phyloP scores from a whole-genome alignment of 2,797 vertebrate species.

The Rhynchotus rufescens region DNA sequence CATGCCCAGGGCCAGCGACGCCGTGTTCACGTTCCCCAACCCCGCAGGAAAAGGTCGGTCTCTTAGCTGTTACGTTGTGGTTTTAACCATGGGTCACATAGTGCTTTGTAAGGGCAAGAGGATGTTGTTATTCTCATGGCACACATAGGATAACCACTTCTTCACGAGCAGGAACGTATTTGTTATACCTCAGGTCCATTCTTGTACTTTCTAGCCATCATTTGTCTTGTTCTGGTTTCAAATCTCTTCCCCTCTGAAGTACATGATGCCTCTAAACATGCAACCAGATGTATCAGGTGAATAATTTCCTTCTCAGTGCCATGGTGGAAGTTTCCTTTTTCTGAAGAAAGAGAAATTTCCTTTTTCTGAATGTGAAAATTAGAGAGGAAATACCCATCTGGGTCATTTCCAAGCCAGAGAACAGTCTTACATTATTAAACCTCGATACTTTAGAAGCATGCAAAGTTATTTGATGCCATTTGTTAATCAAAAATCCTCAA shows the following conservation, averaged over 20 bases:
- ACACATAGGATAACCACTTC: neutral
- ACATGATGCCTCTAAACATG: neutral
- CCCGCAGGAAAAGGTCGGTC: conserved; percentile 85
- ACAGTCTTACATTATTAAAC: neutral
- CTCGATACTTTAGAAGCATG: conserved; percentile 3
- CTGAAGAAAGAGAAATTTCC: neutral
- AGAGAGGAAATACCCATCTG: conserved; percentile 30
- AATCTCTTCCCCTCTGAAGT: neutral
- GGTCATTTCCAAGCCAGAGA: conserved; percentile 25
- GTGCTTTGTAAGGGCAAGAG: neutral
- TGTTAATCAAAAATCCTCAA: neutral
- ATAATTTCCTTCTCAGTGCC: neutral
- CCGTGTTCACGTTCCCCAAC: conserved; percentile 87
- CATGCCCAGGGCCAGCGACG: conserved; percentile 86
- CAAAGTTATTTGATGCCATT: neutral
- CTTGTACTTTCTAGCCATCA: neutral
- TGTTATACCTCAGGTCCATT: neutral
- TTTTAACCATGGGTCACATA: neutral
- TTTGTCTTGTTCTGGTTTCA: conserved; percentile 18
- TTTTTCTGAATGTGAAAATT: conserved; percentile 9
- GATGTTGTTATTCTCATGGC: neutral
- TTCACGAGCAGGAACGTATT: neutral
- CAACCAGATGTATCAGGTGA: neutral
- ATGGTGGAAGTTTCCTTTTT: neutral
- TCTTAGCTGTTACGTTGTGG: neutral